Evolutionary conservation across 2,797 vertebrate species (phyloP).

Genomic region (Tapirus indicus): DNA sequence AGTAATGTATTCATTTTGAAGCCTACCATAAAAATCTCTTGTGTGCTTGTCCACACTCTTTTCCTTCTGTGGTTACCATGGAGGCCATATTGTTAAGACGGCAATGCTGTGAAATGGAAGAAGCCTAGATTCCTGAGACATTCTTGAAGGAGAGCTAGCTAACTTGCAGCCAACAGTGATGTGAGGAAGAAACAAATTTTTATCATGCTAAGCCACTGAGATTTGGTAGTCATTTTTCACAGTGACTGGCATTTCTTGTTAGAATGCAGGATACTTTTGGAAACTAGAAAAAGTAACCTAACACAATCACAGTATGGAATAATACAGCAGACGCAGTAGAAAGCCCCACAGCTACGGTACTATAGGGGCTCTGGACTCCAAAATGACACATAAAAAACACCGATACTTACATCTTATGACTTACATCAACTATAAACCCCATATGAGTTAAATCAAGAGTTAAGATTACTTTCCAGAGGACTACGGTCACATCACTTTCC

Average conservation of each 20-base stretch:
- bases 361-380: background rate
- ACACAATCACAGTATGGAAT: background rate
- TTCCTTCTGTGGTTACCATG: background rate
- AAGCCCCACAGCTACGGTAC: background rate
- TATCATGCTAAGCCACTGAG: background rate
- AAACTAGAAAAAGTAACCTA: slow-evolving; percentile 16
- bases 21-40: background rate
- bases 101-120: background rate
- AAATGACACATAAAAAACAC: background rate
- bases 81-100: background rate
- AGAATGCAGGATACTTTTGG: background rate
- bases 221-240: background rate
- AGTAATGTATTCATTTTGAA: background rate
- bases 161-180: background rate
- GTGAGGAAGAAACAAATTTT: background rate
- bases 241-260: slow-evolving; percentile 6
- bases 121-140: background rate
- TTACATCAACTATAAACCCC: background rate
- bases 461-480: background rate
- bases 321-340: background rate
- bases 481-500: background rate
- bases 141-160: background rate
- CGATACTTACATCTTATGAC: background rate
- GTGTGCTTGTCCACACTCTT: too few species aligned
- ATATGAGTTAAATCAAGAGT: background rate